Conservation (phyloP, 2,888 invertebrate species). For the Macrostomum cliftonense region DNA sequence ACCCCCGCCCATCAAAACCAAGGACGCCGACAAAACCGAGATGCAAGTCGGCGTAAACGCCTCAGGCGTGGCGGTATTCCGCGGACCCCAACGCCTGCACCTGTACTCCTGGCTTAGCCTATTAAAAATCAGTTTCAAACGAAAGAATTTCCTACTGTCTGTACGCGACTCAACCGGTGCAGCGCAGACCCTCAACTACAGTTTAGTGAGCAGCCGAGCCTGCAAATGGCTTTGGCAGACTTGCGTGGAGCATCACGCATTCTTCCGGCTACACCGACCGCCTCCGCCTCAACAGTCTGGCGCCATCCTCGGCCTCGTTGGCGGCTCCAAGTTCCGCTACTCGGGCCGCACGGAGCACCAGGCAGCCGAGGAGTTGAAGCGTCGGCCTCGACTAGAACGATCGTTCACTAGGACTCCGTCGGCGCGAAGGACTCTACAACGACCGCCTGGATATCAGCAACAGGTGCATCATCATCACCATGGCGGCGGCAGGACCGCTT, state of each 20-base stretch:
- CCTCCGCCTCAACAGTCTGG: conserved; percentile 24
- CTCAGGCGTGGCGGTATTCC: no score
- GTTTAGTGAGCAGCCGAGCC: conserved; percentile 69
- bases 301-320: not conserved
- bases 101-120: no score
- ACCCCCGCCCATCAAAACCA: no score
- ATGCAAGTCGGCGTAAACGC: no score
- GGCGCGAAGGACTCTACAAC: not conserved
- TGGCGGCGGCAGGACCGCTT: no score
- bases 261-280: conserved; percentile 64
- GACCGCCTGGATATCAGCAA: no score
- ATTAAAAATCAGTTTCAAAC: no score
- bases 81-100: no score
- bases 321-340: conserved; percentile 16
- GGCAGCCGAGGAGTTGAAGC: conserved; percentile 70
- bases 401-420: conserved; percentile 53
- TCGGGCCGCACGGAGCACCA: conserved; percentile 81
- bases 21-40: not conserved
- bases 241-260: conserved; percentile 93
- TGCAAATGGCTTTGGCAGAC: conserved; percentile 92
- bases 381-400: conserved; percentile 58
- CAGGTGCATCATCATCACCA: no score
- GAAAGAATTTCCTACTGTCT: no score
- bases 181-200: no score
- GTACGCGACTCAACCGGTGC: no score